Conservation (phyloP, 2,797 vertebrate genomes). For the Squalus acanthias region DNA sequence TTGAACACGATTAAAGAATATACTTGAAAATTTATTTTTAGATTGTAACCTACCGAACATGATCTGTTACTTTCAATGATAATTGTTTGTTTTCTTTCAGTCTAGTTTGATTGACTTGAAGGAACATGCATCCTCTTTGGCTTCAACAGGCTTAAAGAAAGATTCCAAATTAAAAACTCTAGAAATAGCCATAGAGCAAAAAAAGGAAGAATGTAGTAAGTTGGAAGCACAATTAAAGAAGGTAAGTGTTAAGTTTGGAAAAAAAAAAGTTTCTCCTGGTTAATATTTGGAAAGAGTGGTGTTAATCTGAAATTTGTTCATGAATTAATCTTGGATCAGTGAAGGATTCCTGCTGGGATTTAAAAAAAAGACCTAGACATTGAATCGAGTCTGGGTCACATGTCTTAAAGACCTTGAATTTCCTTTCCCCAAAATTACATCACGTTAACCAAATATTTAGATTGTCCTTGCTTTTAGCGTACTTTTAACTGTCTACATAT, state of each 20-base stretch:
- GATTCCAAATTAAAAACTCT: slow-evolving; percentile 97
- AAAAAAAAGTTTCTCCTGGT: background rate
- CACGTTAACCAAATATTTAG: background rate
- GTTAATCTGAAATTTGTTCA: background rate
- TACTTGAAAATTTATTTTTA: background rate
- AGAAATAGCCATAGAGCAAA: slow-evolving; percentile 98
- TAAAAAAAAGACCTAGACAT: background rate
- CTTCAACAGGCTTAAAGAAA: slow-evolving; percentile 91
- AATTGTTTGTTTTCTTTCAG: slow-evolving; percentile 62
- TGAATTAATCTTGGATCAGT: background rate
- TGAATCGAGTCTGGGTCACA: background rate
- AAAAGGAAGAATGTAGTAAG: slow-evolving; percentile 99
- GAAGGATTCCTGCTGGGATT: background rate
- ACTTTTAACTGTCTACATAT: background rate
- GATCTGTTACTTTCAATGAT: background rate
- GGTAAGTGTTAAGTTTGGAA: slow-evolving; percentile 62
- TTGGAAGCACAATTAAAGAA: slow-evolving; percentile 98
- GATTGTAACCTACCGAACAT: background rate
- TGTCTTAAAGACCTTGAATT: background rate
- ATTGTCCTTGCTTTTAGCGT: background rate
- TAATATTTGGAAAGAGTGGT: background rate
- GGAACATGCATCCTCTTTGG: slow-evolving; percentile 93
- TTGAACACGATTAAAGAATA: background rate
- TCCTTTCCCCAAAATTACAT: background rate
- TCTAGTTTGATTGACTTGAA: slow-evolving; percentile 96